Evolutionary conservation across 2,888 invertebrate genomes (phyloP).

Genomic region (Mesoligia furuncula): DNA sequence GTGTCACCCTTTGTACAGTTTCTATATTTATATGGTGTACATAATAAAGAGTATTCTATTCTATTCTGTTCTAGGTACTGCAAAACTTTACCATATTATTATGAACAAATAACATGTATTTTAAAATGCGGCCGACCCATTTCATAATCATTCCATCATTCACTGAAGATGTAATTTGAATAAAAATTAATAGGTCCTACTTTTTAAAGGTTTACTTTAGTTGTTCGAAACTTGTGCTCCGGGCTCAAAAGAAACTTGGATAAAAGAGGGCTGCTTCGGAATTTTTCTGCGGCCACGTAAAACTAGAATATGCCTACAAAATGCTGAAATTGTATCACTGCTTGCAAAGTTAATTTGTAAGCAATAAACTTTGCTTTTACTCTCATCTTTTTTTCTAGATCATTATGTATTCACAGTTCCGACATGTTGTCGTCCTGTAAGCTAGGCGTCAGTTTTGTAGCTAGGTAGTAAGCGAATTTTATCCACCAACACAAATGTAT

Average conservation of each 20-base stretch:
- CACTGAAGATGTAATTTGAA: not conserved
- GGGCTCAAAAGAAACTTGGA: not conserved
- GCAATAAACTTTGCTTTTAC: slow-evolving; percentile 1
- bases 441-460: no score
- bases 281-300: no score
- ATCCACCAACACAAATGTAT: not conserved
- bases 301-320: not conserved
- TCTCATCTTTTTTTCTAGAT: slow-evolving; percentile 16
- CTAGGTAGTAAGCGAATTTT: no score
- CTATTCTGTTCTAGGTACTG: no score
- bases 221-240: not conserved
- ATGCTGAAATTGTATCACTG: not conserved
- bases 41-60: no score
- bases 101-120: not conserved
- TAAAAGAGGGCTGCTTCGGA: no score
- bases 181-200: not conserved
- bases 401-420: not conserved
- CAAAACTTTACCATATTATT: slow-evolving; percentile 2
- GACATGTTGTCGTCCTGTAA: not conserved
- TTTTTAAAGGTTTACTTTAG: slow-evolving; percentile 3
- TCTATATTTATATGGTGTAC: no score
- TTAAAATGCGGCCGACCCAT: not conserved
- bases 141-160: not conserved
- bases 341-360: not conserved
- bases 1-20: no score